phyloP scores from a whole-genome alignment of 1,140 invertebrate genomes.

The Liolophura sinensis region DNA sequence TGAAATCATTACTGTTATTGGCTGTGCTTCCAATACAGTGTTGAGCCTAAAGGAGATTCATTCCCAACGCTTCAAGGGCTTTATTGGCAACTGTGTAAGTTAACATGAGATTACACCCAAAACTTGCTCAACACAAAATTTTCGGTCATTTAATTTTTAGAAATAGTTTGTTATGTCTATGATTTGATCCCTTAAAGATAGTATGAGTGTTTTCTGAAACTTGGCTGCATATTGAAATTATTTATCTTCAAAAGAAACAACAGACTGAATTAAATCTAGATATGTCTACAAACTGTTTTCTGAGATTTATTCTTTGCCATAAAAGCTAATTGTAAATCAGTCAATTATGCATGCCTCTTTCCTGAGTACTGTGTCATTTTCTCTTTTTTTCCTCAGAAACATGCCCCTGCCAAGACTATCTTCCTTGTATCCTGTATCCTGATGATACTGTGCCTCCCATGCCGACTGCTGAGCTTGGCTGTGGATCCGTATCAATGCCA shows the following conservation, averaged over 20 bases:
- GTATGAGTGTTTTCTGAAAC: too few relatives aligned
- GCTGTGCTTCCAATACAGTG: slow-evolving; percentile 83
- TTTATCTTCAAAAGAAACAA: too few relatives aligned
- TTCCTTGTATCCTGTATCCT: slow-evolving; percentile 91
- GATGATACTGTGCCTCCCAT: slow-evolving; percentile 91
- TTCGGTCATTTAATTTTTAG: too few relatives aligned
- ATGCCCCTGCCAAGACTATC: slow-evolving; percentile 92
- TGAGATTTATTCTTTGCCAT: too few relatives aligned
- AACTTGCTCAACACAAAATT: too few relatives aligned
- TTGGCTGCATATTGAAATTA: too few relatives aligned
- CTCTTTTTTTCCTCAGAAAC: slow-evolving; percentile 69
- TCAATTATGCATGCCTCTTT: too few relatives aligned
- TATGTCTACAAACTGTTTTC: too few relatives aligned
- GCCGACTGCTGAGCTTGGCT: slow-evolving; percentile 68
- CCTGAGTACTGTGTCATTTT: slow-evolving; percentile 1
- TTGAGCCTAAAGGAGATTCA: slow-evolving; percentile 92
- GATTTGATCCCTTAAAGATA: too few relatives aligned
- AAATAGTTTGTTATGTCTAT: too few relatives aligned
- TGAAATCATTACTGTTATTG: slow-evolving; percentile 82
- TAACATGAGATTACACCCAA: background rate
- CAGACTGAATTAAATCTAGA: too few relatives aligned
- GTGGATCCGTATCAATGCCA: background rate
- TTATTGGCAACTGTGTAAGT: slow-evolving; percentile 89
- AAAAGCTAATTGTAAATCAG: too few relatives aligned
- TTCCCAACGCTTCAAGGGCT: slow-evolving; percentile 88